A percentile compares a stretch with the other conserved stretches of the same genome.
Evolutionary conservation across 2,797 vertebrate genomes (phyloP).

Genomic region (Parauchenoglanis punctatus): DNA sequence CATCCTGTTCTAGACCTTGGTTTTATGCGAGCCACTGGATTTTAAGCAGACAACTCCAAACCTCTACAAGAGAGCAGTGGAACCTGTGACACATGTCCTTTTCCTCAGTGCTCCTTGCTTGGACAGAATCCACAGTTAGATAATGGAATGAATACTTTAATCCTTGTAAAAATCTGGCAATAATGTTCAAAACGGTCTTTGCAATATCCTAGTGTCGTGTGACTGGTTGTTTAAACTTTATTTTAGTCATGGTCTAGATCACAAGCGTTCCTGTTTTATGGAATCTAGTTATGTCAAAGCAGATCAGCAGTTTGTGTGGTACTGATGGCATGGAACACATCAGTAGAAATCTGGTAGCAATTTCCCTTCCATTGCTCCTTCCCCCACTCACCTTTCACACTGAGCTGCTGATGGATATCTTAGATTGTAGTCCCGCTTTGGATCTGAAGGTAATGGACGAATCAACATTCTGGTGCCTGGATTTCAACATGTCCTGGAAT

Average conservation of each 20-base stretch:
- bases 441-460: constrained; percentile 25
- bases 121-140: neutral
- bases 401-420: constrained; percentile 40
- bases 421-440: constrained; percentile 8
- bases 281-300: constrained; percentile 26
- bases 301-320: constrained; percentile 31
- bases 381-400: constrained; percentile 27
- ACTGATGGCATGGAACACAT: constrained; percentile 31
- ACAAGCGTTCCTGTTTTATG: neutral
- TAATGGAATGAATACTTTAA: neutral
- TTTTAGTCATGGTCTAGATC: constrained; percentile 5
- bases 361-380: constrained; percentile 25
- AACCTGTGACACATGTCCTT: neutral
- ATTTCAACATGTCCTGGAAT: constrained; percentile 11
- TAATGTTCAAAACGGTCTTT: neutral
- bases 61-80: neutral
- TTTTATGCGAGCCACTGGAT: neutral
- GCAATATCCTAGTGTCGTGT: neutral
- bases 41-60: neutral
- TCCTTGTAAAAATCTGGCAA: neutral
- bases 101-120: neutral
- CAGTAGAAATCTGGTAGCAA: constrained; percentile 39
- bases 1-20: constrained; percentile 7
- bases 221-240: constrained; percentile 20
- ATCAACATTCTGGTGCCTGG: constrained; percentile 26